Base-by-base conservation (phyloP, 2,113 vertebrate species). In the Orthonyx spaldingii region DNA sequence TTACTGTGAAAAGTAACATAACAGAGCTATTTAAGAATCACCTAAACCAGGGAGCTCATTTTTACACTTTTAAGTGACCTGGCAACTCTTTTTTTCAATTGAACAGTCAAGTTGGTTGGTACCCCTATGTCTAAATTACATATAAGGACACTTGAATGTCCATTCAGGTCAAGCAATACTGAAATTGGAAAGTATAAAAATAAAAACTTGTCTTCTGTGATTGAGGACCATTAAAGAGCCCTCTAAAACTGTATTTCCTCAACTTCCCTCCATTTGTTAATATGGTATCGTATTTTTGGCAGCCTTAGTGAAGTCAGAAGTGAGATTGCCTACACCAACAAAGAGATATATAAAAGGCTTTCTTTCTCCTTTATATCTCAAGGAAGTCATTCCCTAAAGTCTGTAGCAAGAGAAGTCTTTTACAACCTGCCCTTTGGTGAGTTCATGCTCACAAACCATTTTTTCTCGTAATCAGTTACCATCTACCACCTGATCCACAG, bases 261-360 rank as follows among this genome's bases (percentile, higher is more conserved):
- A 64, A 33, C 10, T 55, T 57, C 77, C 42, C 50, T 63, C 18
- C 26, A 17, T 50, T 84, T 91, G 7, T 80, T 66, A 57, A 53
- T 12, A 3, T 13, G 21, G 7, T 11, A n/a, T 32, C 0, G 0
- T 57, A 61, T 35, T 86, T 86, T 70, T 47, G 8, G 71, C 23
- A 50, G 24, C 46, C 11, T 77, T 81, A 81, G 2, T 35, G n/a
- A 76, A 90, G 33, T 19, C 17, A 35, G 23, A 21, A 71, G 56
- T 30, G 46, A 74, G n/a, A 79, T 3, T 3, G 3, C 18, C 39
- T 78, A 14, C 28, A 57, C 33, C 5, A 9, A 55, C 44, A 70
- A 82, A 33, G 32, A 65, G 12, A 68, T n/a, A 68, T n/a, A 52
- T 9, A 52, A 69, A 83, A 71, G 32, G 14, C 16, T 47, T 56